phyloP scores from a whole-genome alignment of 2,113 vertebrate species.

The Delphinus delphis region DNA sequence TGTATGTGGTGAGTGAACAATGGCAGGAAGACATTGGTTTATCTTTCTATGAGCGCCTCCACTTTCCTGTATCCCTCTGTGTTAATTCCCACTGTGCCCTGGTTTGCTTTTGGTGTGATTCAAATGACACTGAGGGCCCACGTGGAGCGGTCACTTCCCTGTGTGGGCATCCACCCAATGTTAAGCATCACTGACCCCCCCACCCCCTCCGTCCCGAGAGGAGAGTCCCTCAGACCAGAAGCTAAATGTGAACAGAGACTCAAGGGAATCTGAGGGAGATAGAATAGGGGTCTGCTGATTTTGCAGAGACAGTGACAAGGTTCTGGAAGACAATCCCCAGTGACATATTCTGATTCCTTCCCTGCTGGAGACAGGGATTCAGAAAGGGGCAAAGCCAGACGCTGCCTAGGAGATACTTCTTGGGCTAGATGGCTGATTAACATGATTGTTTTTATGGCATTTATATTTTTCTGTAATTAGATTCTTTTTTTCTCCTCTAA shows the following conservation, averaged over 20 bases:
- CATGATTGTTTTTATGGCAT: background rate
- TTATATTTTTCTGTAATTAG: background rate
- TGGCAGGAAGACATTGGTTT: background rate
- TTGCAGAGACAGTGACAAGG: background rate
- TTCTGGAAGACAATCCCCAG: background rate
- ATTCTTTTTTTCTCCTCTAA: background rate
- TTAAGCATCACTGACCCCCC: background rate
- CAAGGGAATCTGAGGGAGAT: background rate
- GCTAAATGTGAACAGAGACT: background rate
- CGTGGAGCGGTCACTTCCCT: background rate
- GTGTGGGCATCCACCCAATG: background rate
- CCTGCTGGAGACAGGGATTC: background rate
- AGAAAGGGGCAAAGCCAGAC: background rate
- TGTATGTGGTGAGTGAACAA: background rate
- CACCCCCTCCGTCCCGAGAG: accelerated
- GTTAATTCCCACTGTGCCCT: background rate
- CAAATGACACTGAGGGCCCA: background rate
- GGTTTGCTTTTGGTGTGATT: background rate
- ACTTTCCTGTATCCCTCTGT: background rate
- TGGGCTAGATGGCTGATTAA: background rate
- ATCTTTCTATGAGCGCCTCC: background rate
- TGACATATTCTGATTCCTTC: background rate
- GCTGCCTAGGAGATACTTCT: background rate
- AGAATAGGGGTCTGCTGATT: background rate
- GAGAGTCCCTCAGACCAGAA: background rate